A percentile compares a stretch with the other conserved stretches of the same genome.
phyloP scores from a whole-genome alignment of 2,888 invertebrate species.

The Drosophila limbata region DNA sequence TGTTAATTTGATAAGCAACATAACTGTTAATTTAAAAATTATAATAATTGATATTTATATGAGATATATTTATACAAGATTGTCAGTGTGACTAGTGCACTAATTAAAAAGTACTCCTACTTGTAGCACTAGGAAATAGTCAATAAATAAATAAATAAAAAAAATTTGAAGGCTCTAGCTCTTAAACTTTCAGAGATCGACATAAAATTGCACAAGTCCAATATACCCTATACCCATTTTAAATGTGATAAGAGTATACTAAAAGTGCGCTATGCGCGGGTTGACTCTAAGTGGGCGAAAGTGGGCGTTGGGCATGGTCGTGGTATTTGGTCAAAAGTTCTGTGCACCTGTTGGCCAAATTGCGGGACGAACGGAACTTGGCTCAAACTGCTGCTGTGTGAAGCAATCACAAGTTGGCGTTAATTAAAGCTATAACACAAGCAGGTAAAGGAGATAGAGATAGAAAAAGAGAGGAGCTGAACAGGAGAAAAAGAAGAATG shows the following conservation, averaged over 20 bases:
- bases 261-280: constrained; percentile 46
- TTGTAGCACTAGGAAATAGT: too few species aligned
- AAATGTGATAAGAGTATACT: background rate
- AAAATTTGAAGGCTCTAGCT: background rate
- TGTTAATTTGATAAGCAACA: too few species aligned
- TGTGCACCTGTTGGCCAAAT: constrained; percentile 71
- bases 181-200: background rate
- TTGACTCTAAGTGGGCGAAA: background rate
- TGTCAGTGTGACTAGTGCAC: too few species aligned
- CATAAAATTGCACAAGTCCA: background rate
- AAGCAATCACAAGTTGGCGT: constrained; percentile 65
- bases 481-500: background rate
- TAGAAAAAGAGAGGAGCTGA: background rate
- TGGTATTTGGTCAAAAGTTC: constrained; percentile 51
- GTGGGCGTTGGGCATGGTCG: constrained; percentile 6
- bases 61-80: too few species aligned
- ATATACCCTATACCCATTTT: background rate
- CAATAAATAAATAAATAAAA: too few species aligned
- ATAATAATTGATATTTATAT: too few species aligned
- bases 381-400: constrained; percentile 3
- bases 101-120: too few species aligned
- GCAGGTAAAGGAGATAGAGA: constrained; percentile 1
- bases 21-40: too few species aligned
- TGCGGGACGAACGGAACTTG: constrained; percentile 12
- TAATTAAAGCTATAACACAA: constrained; percentile 75